These are phyloP conservation scores for Mythimna loreyi DNA, from an alignment of 2,888 invertebrate genomes.

Conservation along the genomic window DNA sequence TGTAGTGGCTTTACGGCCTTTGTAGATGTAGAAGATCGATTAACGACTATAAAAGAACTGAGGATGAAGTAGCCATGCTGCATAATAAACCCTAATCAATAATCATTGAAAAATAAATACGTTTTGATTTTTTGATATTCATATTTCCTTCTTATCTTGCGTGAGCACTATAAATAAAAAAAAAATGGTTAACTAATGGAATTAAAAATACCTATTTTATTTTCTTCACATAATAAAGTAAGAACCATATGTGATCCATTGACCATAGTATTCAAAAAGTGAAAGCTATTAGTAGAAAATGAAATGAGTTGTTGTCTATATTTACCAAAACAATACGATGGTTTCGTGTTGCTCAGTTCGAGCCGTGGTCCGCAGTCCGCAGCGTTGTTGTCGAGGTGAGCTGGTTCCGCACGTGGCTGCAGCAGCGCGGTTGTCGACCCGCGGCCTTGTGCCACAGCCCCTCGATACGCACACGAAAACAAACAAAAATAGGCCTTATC, in stretches of 20 bases:
- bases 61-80: not conserved
- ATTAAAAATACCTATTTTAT: not conserved
- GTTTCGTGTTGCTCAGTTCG: slow-evolving; percentile 42
- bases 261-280: not conserved
- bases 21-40: not conserved
- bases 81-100: too few relatives aligned
- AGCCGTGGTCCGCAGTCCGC: slow-evolving; percentile 37
- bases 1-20: too few relatives aligned
- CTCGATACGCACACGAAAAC: slow-evolving; percentile 65
- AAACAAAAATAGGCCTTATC: slow-evolving; percentile 69
- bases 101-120: not conserved
- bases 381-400: slow-evolving; percentile 79
- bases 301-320: slow-evolving; percentile 4
- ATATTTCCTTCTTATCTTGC: not conserved
- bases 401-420: slow-evolving; percentile 85
- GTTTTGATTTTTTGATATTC: not conserved
- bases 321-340: slow-evolving; percentile 39
- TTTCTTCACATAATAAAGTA: not conserved
- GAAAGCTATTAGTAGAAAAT: slow-evolving; percentile 9
- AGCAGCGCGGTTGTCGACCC: slow-evolving; percentile 85
- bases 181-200: not conserved
- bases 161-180: too few relatives aligned
- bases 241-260: too few relatives aligned
- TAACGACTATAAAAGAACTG: not conserved
- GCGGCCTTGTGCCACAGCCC: slow-evolving; percentile 84